Evolutionary conservation across 30 jellyfish, hydroid and myxozoan species (phyloP).

Genomic region (Haliclystus octoradiatus): DNA sequence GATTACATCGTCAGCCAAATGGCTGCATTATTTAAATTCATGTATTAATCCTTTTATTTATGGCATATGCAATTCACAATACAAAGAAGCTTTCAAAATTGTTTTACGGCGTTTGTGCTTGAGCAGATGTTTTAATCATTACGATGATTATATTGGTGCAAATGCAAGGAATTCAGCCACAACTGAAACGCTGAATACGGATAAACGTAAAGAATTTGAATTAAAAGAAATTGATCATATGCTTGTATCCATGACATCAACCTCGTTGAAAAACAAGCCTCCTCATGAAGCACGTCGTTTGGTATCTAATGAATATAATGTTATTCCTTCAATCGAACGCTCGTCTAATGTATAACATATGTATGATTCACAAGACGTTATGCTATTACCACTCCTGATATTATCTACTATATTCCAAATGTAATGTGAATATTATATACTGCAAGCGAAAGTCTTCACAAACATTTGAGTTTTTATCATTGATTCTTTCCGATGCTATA

Average conservation of each 20-base stretch:
- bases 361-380: too few relatives aligned
- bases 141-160: not conserved
- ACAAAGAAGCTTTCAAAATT: slow-evolving; percentile 77
- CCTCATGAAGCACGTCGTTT: not conserved
- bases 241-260: not conserved
- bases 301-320: not conserved
- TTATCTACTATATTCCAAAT: too few relatives aligned
- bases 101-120: slow-evolving; percentile 48
- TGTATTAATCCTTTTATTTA: slow-evolving; percentile 86
- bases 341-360: not conserved
- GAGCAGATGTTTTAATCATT: not conserved
- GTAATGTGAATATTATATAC: too few relatives aligned
- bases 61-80: slow-evolving; percentile 83
- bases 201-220: not conserved
- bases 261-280: not conserved
- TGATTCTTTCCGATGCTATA: too few relatives aligned
- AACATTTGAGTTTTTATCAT: too few relatives aligned
- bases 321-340: not conserved
- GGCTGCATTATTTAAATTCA: slow-evolving; percentile 83
- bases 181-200: not conserved
- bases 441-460: too few relatives aligned
- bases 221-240: not conserved
- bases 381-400: too few relatives aligned
- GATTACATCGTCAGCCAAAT: slow-evolving; percentile 65
- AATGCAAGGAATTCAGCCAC: not conserved